phyloP scores from a whole-genome alignment of 2,113 vertebrate genomes.

The Prinia subflava region DNA sequence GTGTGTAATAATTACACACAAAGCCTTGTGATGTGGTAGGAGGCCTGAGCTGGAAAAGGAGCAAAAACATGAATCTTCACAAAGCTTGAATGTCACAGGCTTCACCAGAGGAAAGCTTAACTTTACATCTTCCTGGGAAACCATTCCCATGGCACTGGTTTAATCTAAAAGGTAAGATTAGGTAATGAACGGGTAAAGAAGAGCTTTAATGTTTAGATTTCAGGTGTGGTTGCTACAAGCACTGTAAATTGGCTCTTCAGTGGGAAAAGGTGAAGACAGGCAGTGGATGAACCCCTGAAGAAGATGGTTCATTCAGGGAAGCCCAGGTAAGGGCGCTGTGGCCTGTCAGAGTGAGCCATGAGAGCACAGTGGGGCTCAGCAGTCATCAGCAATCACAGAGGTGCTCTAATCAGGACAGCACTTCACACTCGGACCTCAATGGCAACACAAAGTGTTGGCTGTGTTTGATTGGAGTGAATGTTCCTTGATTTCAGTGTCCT shows the following conservation, averaged over 20 bases:
- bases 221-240: slow-evolving; percentile 10
- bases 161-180: neutral
- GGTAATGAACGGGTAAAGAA: slow-evolving; percentile 18
- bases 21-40: neutral
- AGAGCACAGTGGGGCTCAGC: neutral
- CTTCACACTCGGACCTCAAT: slow-evolving; percentile 44
- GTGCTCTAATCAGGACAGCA: slow-evolving; percentile 40
- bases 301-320: neutral
- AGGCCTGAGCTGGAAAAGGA: neutral
- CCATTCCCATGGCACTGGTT: neutral
- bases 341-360: neutral
- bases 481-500: slow-evolving; percentile 59
- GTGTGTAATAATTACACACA: neutral
- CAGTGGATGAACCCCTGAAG: slow-evolving; percentile 6
- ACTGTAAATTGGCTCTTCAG: neutral
- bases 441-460: slow-evolving; percentile 10
- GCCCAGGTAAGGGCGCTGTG: neutral
- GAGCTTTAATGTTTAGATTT: slow-evolving; percentile 25
- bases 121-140: slow-evolving; percentile 5
- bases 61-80: neutral
- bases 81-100: neutral
- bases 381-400: slow-evolving; percentile 43
- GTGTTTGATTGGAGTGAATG: slow-evolving; percentile 55
- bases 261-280: neutral
- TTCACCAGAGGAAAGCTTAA: neutral